Base-by-base conservation (phyloP, 30 jellyfish, hydroid and myxozoan genomes). In the Hydractinia symbiolongicarpus region DNA sequence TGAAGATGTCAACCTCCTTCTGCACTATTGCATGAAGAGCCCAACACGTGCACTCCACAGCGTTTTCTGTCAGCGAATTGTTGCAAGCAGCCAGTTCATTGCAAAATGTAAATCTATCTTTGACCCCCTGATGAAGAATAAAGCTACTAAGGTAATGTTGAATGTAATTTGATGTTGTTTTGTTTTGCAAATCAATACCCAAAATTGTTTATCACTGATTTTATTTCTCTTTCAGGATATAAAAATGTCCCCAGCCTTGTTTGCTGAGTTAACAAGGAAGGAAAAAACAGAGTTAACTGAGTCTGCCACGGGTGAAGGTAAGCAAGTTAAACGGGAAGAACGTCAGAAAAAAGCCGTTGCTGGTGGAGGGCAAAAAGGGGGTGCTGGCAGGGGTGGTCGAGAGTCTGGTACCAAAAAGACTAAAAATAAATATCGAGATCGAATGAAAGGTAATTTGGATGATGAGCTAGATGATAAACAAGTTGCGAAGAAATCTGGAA, bases 351-450 rank as follows among this genome's bases (percentile, higher is more conserved):
- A 90, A 72, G 97, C 97, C 4, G 64, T 86, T 1, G 55, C 73
- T 50, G 97, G 97, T 6, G 93, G 95, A 8, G 97, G 97, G 60
- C 93, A 84, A 84, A 90, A 90, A 70, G 96, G 96, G 6, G 97
- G 95, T 19, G 97, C 93, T 53, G 86, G 86, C 8, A 78, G 97
- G 61, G 97, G 97, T 40, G 94, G 93, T 13, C 83, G 97, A 58
- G 97, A 90, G 84, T 84, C 97, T 17, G 81, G 81, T 21, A 90
- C 97, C 6, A 86, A 83, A 66, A 90, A 90, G 71, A 83, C 86
- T 20, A 90, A 90, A 72, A 91, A 90, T 54, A 90, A 90, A 53
- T 77, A 79, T 73, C 72, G 85, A 66, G 76, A 79, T 51, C 71
- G 81, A 57, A 81, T 72, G 79, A 84, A 81, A 71, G 94, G 95